Percentiles rank a stretch among this genome's conserved stretches.
These are phyloP conservation scores for Lepilemur ruficaudatus DNA, from an alignment of 2,797 vertebrate genomes.

Conservation along the genomic window DNA sequence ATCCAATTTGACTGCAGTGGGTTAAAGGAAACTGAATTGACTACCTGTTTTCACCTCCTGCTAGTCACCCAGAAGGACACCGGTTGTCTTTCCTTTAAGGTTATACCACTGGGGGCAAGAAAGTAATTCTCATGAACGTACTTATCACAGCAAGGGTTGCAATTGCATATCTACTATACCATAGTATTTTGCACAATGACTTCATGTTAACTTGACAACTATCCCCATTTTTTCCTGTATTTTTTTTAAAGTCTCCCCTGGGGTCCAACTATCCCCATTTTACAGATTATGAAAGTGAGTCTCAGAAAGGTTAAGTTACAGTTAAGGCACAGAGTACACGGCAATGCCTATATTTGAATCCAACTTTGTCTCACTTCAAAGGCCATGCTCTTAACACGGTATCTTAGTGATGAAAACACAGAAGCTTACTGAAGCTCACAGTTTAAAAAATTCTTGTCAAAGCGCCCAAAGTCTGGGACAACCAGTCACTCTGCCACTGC, in stretches of 20 bases:
- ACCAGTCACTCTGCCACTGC: background rate
- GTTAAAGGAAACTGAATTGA: background rate
- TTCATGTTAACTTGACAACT: constrained; percentile 21
- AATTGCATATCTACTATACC: background rate
- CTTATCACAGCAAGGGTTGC: background rate
- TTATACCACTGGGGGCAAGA: background rate
- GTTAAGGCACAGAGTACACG: background rate
- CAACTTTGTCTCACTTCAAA: background rate
- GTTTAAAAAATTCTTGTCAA: background rate
- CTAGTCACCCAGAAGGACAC: background rate
- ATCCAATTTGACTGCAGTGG: background rate
- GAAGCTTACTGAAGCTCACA: background rate
- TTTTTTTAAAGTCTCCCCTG: no score
- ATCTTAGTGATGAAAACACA: background rate
- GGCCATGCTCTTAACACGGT: background rate
- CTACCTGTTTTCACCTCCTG: background rate
- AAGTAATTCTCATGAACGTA: background rate
- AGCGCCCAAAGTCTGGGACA: background rate
- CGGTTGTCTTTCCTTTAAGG: background rate
- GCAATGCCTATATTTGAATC: background rate
- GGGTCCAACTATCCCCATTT: background rate
- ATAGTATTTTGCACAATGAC: background rate
- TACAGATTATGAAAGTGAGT: background rate
- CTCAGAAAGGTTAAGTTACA: constrained; percentile 2
- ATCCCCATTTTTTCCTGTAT: background rate